Evolutionary conservation across 1,140 invertebrate species (phyloP).

Genomic region (Halesus radiatus): DNA sequence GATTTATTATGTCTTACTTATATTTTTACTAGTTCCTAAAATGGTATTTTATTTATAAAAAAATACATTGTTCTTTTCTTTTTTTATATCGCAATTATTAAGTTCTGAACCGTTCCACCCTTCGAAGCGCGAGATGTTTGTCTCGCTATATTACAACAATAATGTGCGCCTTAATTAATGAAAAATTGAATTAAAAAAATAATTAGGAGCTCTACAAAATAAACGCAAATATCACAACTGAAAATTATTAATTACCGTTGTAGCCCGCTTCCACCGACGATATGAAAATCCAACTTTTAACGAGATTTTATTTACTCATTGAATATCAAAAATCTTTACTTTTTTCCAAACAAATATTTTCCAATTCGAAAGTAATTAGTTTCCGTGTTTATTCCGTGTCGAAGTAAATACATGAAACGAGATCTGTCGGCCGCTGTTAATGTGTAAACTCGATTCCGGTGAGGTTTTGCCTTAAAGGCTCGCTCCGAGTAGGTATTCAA

Average conservation of each 20-base stretch:
- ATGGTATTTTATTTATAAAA: too few species aligned
- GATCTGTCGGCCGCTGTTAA: background rate
- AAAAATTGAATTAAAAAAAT: too few species aligned
- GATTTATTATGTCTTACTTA: too few species aligned
- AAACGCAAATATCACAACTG: background rate
- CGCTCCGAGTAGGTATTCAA: slow-evolving; percentile 44
- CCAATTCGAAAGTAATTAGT: slow-evolving; percentile 23
- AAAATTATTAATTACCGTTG: background rate
- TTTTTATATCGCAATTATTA: background rate
- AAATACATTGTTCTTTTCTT: too few species aligned
- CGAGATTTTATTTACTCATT: background rate
- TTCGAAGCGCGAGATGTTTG: too few species aligned
- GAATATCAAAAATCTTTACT: background rate
- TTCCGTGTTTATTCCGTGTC: slow-evolving; percentile 18
- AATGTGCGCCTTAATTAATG: too few species aligned
- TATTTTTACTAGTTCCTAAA: too few species aligned
- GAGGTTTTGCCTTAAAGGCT: slow-evolving; percentile 41
- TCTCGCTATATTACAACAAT: too few species aligned
- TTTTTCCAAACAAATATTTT: slow-evolving; percentile 5
- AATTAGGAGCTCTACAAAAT: too few species aligned
- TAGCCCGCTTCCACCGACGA: background rate
- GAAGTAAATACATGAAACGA: slow-evolving; percentile 35
- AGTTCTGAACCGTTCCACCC: background rate
- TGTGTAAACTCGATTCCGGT: slow-evolving; percentile 33
- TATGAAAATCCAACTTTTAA: too few species aligned